Evolutionary conservation across 2,797 vertebrate genomes (phyloP), one percentile per base, ranked within the genome.

Genomic region (Coilia nasus): DNA sequence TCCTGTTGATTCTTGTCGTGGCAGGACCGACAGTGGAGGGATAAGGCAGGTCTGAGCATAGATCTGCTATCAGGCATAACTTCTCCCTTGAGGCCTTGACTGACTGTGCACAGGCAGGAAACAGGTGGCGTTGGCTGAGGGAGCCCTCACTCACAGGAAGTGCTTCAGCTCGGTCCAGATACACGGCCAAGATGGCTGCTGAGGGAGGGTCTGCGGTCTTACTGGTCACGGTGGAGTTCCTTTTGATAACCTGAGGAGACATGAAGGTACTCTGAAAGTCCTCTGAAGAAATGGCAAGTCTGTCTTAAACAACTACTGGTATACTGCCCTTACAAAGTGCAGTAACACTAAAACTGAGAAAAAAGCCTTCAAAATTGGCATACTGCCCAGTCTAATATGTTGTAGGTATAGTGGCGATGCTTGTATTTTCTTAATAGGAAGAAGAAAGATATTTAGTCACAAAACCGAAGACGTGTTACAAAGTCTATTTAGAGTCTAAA

Each of bases 151-250:
- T 97, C 94, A 98, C 98, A n/a, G 97, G 98, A 90, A 99, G 97
- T 1, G 96, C 97, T 90, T 98, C 97, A n/a, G 97, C 98, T 81
- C 96, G 96, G 89, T 99, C 98, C 92, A 99, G 92, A 93, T 98
- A 98, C 7, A 98, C 90, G 2, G 96, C 95, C 88, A 99, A 94
- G 89, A 98, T 97, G 90, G 97, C 97, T 0, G 97, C 94, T 0
- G 98, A 98, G 0, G 97, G 97, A 0, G 95, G 95, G 12, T 96
- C 94, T 0, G 93, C 90, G 0, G 94, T 95, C 86, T 96, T 96
- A 85, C 94, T 93, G 28, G 91, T 84, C 84, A 94, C 21, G 0
- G 89, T 93, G 87, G 96, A 89, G 60, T 98, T 98, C 91, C 94
- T 96, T 89, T 96, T 95, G 1, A 98, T 87, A 78, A 96, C 93